These are phyloP conservation scores for Mesorhabditis belari DNA, from an alignment of 2,888 invertebrate species.

Conservation along the genomic window DNA sequence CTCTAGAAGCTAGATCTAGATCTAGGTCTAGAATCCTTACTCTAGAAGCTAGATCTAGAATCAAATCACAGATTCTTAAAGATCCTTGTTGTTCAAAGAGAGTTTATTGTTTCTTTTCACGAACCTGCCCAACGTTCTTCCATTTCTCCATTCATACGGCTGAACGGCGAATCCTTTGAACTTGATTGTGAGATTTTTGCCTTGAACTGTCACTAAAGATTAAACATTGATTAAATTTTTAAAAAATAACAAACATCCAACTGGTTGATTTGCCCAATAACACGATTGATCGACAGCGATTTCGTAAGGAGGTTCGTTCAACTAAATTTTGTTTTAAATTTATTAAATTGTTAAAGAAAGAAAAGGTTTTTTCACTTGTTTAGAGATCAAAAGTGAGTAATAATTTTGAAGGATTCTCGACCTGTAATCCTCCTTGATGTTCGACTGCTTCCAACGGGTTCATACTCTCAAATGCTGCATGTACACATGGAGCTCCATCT, in stretches of 20 bases:
- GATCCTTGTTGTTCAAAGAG: too few relatives aligned
- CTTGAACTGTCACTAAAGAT: slow-evolving; percentile 42
- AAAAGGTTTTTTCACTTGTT: too few relatives aligned
- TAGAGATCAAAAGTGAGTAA: too few relatives aligned
- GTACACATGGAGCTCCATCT: slow-evolving; percentile 49
- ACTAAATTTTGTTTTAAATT: slow-evolving; percentile 11
- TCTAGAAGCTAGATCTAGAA: too few relatives aligned
- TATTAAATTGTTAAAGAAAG: background rate
- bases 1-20: too few relatives aligned
- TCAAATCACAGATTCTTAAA: too few relatives aligned
- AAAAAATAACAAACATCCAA: slow-evolving; percentile 32
- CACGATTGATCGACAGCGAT: slow-evolving; percentile 45
- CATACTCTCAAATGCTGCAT: slow-evolving; percentile 47
- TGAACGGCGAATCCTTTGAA: slow-evolving; percentile 51
- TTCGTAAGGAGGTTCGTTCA: slow-evolving; percentile 41
- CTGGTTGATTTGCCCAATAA: slow-evolving; percentile 48
- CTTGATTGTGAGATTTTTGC: slow-evolving; percentile 39
- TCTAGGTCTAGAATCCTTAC: too few relatives aligned
- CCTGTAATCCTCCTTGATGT: slow-evolving; percentile 49
- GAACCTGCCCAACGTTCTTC: slow-evolving; percentile 34
- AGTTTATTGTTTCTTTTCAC: background rate
- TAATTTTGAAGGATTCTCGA: too few relatives aligned
- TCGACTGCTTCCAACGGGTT: slow-evolving; percentile 52
- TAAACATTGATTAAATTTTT: background rate
- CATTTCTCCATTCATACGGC: slow-evolving; percentile 44